These are phyloP conservation scores for Etheostoma cragini DNA, from an alignment of 2,113 vertebrate genomes.

Conservation along the genomic window DNA sequence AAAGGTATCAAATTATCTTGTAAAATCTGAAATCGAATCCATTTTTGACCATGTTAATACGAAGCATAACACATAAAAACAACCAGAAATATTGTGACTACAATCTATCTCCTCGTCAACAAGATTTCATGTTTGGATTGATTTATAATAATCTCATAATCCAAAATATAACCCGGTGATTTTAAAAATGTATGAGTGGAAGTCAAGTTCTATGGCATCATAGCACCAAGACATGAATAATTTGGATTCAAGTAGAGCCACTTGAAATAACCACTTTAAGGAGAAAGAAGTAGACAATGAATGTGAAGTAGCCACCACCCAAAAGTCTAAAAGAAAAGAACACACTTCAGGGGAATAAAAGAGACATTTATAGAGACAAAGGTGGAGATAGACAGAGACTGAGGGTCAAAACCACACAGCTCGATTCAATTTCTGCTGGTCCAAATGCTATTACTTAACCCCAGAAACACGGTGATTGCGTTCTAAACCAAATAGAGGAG, in stretches of 20 bases:
- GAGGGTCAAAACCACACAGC: conserved; percentile 54
- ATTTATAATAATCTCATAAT: not conserved
- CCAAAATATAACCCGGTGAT: not conserved
- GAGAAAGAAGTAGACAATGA: conserved; percentile 27
- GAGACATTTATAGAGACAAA: conserved; percentile 44
- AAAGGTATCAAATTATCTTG: not conserved
- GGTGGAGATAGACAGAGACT: conserved; percentile 42
- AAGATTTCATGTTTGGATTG: not conserved
- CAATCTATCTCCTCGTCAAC: not conserved
- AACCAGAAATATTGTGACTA: not conserved
- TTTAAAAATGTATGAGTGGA: not conserved
- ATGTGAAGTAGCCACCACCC: conserved; percentile 52
- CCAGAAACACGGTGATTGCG: conserved; percentile 64
- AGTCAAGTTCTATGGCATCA: not conserved
- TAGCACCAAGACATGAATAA: not conserved
- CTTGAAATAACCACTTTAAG: not conserved
- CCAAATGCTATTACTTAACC: conserved; percentile 72
- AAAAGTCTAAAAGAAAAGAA: conserved; percentile 35
- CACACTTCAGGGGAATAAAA: conserved; percentile 48
- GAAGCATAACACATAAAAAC: not conserved
- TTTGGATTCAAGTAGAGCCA: not conserved
- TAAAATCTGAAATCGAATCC: not conserved
- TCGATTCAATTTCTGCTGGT: conserved; percentile 69
- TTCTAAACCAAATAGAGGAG: conserved; percentile 58
- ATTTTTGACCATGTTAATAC: not conserved